These are phyloP conservation scores for Coranthus polyacanthus DNA, from an alignment of 2,797 vertebrate genomes.

Conservation along the genomic window DNA sequence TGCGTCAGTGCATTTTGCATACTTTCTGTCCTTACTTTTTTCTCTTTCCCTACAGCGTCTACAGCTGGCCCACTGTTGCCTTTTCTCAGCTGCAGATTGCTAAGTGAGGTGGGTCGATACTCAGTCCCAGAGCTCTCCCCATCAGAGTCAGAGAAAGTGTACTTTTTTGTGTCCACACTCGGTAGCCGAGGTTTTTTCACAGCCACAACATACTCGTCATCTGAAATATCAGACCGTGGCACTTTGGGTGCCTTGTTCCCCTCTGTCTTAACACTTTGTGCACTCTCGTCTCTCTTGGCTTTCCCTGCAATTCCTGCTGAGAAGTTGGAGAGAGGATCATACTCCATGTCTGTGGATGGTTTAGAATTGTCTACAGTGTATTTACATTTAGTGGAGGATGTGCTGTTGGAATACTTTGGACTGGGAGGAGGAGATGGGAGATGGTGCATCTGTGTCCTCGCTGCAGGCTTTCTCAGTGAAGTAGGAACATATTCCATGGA, in stretches of 20 bases:
- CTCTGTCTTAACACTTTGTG: constrained; percentile 36
- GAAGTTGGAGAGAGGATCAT: constrained; percentile 97
- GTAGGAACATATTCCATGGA: constrained; percentile 94
- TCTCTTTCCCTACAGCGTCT: constrained; percentile 37
- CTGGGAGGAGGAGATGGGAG: constrained; percentile 67
- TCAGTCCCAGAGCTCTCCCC: constrained; percentile 88
- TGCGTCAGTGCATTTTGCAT: constrained; percentile 55
- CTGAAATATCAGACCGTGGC: constrained; percentile 36
- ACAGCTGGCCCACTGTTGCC: constrained; percentile 38
- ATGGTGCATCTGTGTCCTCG: constrained; percentile 39
- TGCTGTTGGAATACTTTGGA: constrained; percentile 67
- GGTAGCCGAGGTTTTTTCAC: constrained; percentile 83
- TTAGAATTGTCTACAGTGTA: constrained; percentile 93
- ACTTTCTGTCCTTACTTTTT: constrained; percentile 48
- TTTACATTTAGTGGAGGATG: constrained; percentile 84
- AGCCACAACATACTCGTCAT: constrained; percentile 82
- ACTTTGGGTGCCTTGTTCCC: constrained; percentile 48
- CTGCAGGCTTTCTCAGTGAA: constrained; percentile 78
- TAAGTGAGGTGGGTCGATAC: constrained; percentile 75
- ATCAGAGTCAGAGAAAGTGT: constrained; percentile 90
- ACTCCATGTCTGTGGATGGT: constrained; percentile 95
- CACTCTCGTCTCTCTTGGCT: constrained; percentile 79
- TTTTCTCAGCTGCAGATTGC: constrained; percentile 79
- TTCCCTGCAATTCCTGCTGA: constrained; percentile 89
- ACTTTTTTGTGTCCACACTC: constrained; percentile 70